A percentile compares a stretch with the other conserved stretches of the same genome.
Evolutionary conservation across 2,888 invertebrate genomes (phyloP).

Genomic region (Xylocampa areola): DNA sequence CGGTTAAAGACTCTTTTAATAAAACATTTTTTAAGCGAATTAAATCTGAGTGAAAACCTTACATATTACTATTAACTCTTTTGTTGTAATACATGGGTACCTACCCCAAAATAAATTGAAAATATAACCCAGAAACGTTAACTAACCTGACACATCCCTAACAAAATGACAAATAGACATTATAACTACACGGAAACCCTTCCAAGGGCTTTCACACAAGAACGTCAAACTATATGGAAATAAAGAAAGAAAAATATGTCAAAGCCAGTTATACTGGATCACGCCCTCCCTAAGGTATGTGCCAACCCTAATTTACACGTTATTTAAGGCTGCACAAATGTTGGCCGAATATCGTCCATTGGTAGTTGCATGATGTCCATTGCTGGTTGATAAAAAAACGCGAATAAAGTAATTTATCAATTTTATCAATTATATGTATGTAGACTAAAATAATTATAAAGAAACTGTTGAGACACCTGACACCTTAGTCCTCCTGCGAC

Average conservation of each 20-base stretch:
- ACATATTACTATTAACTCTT: too few relatives aligned
- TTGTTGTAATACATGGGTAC: background rate
- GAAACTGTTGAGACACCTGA: too few relatives aligned
- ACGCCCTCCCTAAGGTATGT: constrained; percentile 30
- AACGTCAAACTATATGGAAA: constrained; percentile 45
- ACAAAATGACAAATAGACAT: constrained; percentile 47
- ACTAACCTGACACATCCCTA: constrained; percentile 14
- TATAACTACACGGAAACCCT: constrained; percentile 47
- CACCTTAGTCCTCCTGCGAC: too few relatives aligned
- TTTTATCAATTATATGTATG: too few relatives aligned
- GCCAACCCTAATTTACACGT: constrained; percentile 48
- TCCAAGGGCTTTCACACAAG: constrained; percentile 20
- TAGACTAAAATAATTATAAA: too few relatives aligned
- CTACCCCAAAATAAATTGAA: background rate
- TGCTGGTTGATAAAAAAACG: background rate
- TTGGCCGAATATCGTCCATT: constrained; percentile 28
- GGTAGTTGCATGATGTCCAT: constrained; percentile 3
- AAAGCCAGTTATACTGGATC: constrained; percentile 26
- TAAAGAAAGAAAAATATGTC: constrained; percentile 46
- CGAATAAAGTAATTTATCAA: background rate
- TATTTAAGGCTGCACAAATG: constrained; percentile 37
- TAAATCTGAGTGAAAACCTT: too few relatives aligned
- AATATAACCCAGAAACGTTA: constrained; percentile 2
- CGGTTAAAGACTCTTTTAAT: too few relatives aligned
- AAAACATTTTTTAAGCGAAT: too few relatives aligned